Evolutionary conservation across 1,140 invertebrate species (phyloP).

Genomic region (Drosophila funebris): DNA sequence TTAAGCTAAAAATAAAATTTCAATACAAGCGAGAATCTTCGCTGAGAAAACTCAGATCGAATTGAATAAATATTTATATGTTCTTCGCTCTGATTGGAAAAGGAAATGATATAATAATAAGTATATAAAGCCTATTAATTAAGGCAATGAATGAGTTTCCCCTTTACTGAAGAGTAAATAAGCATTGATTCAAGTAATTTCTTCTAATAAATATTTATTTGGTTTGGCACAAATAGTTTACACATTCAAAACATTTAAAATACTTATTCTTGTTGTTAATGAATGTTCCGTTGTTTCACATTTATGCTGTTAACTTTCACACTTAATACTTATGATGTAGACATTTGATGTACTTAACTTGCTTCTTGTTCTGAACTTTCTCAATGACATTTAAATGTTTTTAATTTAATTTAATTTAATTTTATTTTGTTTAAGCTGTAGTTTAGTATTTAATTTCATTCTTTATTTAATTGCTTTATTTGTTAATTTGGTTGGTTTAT

Average conservation of each 20-base stretch:
- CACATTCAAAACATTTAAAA: constrained; percentile 74
- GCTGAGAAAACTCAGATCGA: constrained; percentile 1
- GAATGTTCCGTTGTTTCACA: constrained; percentile 54
- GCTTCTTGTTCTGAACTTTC: constrained; percentile 26
- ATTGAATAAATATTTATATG: constrained; percentile 11
- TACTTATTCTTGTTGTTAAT: constrained; percentile 47
- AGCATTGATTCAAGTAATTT: background rate
- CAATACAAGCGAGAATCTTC: constrained; percentile 6
- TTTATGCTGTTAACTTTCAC: constrained; percentile 77
- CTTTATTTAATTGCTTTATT: constrained; percentile 8
- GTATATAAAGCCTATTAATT: background rate
- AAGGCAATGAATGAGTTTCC: background rate
- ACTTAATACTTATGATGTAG: constrained; percentile 57
- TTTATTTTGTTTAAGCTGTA: constrained; percentile 29
- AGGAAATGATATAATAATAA: constrained; percentile 11
- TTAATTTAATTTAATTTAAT: constrained; percentile 21
- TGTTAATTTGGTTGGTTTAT: constrained; percentile 22
- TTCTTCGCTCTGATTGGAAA: background rate
- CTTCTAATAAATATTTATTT: constrained; percentile 45
- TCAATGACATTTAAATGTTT: constrained; percentile 16
- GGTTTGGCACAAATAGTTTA: constrained; percentile 66
- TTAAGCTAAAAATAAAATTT: constrained; percentile 25
- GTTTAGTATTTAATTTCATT: constrained; percentile 19
- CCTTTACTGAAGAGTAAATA: background rate
- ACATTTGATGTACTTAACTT: constrained; percentile 51